Evolutionary conservation across 2,888 invertebrate genomes (phyloP), one percentile per base, ranked within the genome.

Genomic region (Stenurella melanura): DNA sequence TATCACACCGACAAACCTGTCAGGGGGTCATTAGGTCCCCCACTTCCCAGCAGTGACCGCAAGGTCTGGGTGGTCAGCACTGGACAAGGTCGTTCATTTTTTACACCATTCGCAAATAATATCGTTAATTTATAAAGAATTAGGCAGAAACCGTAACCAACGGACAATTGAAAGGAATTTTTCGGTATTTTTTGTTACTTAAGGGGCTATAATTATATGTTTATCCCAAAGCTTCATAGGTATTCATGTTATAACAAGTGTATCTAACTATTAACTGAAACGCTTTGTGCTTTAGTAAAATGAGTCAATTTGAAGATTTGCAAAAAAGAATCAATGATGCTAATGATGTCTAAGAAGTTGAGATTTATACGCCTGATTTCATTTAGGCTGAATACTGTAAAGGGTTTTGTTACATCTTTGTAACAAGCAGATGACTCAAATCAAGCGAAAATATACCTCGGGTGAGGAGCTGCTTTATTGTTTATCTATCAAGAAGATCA

Each of bases 251-350:
- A 69, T 75, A 81, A 82, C 81, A 82, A 81, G 81, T 81, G 81
- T 82, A 76, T 79, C 78, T 76, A 81, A 64, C 64, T 71, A 71
- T 71, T 71, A 74, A 75, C 77, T 80, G 79, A 78, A 79, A 78
- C 78, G 81, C 79, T 80, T 80, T 81, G 76, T 77, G 19, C 26
- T 70, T 72, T 57, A 69, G 42, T 78, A 79, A 81, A 81, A 78
- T 80, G 81, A 81, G 74, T 80, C 80, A 82, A 78, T 81, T 81
- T 83, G 54, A 74, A 78, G 80, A 81, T 81, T 80, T 77, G 30
- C 30, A 42, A 54, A 50, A 26, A 68, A 68, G 42, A 68, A 50
- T 61, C 68, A 68, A 61, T 68, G 74, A 74, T 18, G 61, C 61
- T 74, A 68, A 74, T 68, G 58, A 68, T 74, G 67, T 60, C 18